Conservation (phyloP, 2,888 invertebrate species). For the Colostygia pectinataria region DNA sequence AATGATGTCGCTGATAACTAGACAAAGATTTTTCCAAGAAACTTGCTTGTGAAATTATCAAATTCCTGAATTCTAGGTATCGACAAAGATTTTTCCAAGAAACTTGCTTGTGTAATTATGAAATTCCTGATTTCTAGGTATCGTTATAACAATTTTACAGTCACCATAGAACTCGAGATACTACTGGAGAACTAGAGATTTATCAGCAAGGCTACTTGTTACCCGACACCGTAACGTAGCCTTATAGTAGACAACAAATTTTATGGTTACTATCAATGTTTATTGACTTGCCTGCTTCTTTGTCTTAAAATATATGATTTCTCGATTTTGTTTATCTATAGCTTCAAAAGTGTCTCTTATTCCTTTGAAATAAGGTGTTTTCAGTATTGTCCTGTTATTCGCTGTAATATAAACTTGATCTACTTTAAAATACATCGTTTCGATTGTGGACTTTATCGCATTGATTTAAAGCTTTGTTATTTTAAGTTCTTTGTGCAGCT, state of each 20-base stretch:
- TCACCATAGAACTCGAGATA: constrained; percentile 13
- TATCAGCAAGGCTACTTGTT: constrained; percentile 20
- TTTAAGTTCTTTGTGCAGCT: constrained; percentile 5
- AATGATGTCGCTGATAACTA: too few species aligned
- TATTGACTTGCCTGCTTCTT: constrained; percentile 23
- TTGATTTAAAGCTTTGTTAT: constrained; percentile 6
- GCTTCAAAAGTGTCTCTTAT: constrained; percentile 13
- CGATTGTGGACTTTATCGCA: constrained; percentile 9
- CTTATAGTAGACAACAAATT: constrained; percentile 20
- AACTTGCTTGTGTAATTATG: not conserved
- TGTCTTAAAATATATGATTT: constrained; percentile 20
- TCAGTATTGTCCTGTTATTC: constrained; percentile 11
- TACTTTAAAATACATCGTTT: constrained; percentile 4
- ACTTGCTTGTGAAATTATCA: not conserved
- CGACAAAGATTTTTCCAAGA: not conserved
- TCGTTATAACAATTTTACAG: constrained; percentile 5
- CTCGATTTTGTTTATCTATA: constrained; percentile 6
- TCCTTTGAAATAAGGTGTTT: constrained; percentile 20
- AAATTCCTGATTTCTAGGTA: not conserved
- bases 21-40: not conserved
- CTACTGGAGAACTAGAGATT: too few species aligned
- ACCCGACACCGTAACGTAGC: constrained; percentile 16
- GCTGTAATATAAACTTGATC: constrained; percentile 13
- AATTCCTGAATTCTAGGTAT: constrained; percentile 1
- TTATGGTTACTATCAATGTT: constrained; percentile 22